Evolutionary conservation across 2,888 invertebrate genomes (phyloP).

Genomic region (Limenitis arthemis): DNA sequence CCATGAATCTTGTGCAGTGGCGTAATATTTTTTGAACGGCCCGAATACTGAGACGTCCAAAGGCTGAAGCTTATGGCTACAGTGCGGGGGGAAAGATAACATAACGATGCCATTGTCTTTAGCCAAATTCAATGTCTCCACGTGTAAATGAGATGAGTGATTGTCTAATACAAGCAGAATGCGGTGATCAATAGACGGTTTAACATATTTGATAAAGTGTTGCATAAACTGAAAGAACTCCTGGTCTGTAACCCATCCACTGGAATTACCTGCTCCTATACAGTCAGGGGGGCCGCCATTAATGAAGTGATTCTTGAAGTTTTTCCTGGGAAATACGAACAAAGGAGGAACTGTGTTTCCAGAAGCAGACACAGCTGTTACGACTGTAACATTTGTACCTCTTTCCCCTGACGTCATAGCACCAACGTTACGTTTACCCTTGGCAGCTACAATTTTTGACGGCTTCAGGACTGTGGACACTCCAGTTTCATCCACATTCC

Average conservation of each 20-base stretch:
- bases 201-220: conserved; percentile 21
- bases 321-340: conserved; percentile 15
- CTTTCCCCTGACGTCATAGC: conserved; percentile 28
- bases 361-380: conserved; percentile 23
- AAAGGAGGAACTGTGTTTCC: conserved; percentile 24
- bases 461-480: conserved; percentile 28
- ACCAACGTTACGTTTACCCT: conserved; percentile 29
- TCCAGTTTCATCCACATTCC: conserved; percentile 30
- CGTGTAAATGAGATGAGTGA: conserved; percentile 25
- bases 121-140: conserved; percentile 18
- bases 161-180: conserved; percentile 25
- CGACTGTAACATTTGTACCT: conserved; percentile 30
- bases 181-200: conserved; percentile 22
- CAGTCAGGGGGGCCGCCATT: conserved; percentile 21
- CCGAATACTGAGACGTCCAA: conserved; percentile 26
- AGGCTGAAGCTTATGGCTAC: conserved; percentile 22
- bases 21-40: conserved; percentile 22
- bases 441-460: conserved; percentile 30
- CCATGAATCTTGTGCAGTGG: conserved; percentile 23
- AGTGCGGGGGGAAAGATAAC: conserved; percentile 25
- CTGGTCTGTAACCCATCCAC: conserved; percentile 20
- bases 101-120: conserved; percentile 26
- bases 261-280: conserved; percentile 19
- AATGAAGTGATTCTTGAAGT: conserved; percentile 16
- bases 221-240: conserved; percentile 20